Evolutionary conservation across 53 echinoderm and acorn worm genomes (phyloP).

Genomic region (Pentamera pediparva): DNA sequence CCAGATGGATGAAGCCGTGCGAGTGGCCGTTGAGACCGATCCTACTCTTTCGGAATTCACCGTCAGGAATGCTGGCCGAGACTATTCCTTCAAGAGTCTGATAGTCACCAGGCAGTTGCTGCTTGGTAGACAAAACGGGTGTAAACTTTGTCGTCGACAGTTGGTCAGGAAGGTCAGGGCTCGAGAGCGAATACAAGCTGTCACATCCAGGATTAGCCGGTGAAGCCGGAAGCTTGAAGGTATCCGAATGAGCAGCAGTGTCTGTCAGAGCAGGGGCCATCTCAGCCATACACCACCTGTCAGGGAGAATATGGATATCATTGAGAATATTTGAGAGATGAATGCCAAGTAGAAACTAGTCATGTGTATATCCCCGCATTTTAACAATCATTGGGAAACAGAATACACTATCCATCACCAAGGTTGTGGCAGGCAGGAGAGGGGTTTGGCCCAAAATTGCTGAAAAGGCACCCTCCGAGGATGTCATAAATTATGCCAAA

Average conservation of each 20-base stretch:
- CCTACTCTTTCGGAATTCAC: background rate
- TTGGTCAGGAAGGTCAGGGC: constrained; percentile 68
- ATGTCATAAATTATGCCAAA: no score
- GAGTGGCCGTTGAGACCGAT: constrained; percentile 5
- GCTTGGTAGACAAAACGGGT: background rate
- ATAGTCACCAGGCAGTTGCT: background rate
- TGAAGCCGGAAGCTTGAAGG: constrained; percentile 94
- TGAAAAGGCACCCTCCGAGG: no score
- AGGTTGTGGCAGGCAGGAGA: no score
- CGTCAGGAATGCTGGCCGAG: background rate
- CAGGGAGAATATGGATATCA: constrained; percentile 45
- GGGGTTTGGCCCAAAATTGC: no score
- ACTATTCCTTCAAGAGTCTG: background rate
- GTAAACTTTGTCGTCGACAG: background rate
- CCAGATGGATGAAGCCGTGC: background rate
- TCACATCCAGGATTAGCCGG: constrained; percentile 80
- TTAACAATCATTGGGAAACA: no score
- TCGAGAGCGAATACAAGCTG: constrained; percentile 65
- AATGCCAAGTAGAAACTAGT: constrained; percentile 19
- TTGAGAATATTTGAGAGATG: constrained; percentile 31
- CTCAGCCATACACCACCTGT: constrained; percentile 96
- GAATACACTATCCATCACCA: no score
- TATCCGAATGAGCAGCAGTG: constrained; percentile 92
- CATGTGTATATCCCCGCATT: constrained; percentile 66
- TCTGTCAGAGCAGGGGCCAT: constrained; percentile 99